Base-by-base conservation (phyloP, 1,140 invertebrate species). In the Monochamus saltuarius region DNA sequence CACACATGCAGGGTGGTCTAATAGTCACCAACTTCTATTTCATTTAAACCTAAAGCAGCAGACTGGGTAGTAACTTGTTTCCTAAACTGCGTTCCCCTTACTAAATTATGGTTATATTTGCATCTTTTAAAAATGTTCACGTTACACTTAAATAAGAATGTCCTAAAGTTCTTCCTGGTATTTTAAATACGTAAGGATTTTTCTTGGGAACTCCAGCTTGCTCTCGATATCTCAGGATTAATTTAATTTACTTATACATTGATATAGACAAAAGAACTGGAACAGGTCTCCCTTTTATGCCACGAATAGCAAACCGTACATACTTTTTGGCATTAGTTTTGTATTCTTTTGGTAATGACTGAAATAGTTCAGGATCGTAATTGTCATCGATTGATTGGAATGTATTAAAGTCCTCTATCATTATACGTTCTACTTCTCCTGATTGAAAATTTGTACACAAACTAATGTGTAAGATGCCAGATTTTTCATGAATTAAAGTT, bases 111-210 rank as follows among this genome's bases (percentile, higher is more conserved):
- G n/a, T n/a, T n/a, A n/a, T n/a, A n/a, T n/a, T n/a, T n/a, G n/a
- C n/a, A n/a, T n/a, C n/a, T n/a, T n/a, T n/a, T n/a, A n/a, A n/a
- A n/a, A n/a, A n/a, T n/a, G n/a, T n/a, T n/a, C n/a, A n/a, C n/a
- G n/a, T n/a, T n/a, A n/a, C 36, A 16, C 59, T 40, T 43, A 38
- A 35, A 14, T 52, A 10, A 37, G 13, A 37, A 6, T 13, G 13
- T 22, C 7, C 38, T 37, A 6, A 9, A 45, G 42, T 11, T 13
- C 19, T 45, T 45, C 34, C 13, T 36, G 43, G 35, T 36, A 34
- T 37, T 10, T 35, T 45, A 42, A 57, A 57, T 34, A 57, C 17
- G 22, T 46, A 57, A 10, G 42, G 55, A 47, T 57, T 57, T 16
- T 49, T 47, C 29, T 46, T 13, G 1, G 14, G 22, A 7, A 57